A percentile compares a stretch with the other conserved stretches of the same genome.
Evolutionary conservation across 2,797 vertebrate genomes (phyloP).

Genomic region (Choloepus didactylus): DNA sequence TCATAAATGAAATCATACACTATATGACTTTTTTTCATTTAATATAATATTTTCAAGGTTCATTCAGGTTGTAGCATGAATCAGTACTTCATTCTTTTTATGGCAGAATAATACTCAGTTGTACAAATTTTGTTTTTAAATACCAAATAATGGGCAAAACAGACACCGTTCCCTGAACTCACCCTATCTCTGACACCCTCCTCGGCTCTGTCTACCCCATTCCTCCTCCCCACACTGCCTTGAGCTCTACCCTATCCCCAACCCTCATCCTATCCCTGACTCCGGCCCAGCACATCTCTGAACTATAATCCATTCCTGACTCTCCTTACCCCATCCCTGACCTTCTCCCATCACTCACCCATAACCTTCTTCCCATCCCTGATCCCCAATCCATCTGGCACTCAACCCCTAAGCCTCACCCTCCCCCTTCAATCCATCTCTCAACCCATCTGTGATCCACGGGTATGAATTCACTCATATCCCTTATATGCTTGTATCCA

Average conservation of each 20-base stretch:
- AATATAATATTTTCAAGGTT: too few relatives aligned
- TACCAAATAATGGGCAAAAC: background rate
- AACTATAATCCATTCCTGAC: background rate
- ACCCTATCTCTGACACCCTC: background rate
- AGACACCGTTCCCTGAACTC: background rate
- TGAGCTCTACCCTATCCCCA: background rate
- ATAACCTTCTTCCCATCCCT: background rate
- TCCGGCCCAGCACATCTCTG: background rate
- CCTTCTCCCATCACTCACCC: background rate
- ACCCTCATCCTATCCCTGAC: background rate
- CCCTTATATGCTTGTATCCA: background rate
- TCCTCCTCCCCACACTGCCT: background rate
- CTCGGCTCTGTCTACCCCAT: background rate
- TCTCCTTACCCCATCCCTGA: background rate
- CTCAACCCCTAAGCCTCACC: background rate
- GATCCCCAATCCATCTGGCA: background rate
- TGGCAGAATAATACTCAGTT: background rate
- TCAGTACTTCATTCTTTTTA: constrained; percentile 22
- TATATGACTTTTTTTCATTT: too few relatives aligned
- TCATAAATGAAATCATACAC: too few relatives aligned
- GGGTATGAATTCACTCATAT: background rate
- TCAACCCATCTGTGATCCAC: background rate
- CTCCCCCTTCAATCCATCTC: background rate
- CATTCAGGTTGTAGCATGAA: too few relatives aligned
- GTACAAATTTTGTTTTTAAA: constrained; percentile 25